Evolutionary conservation across 1,140 invertebrate species (phyloP).

Genomic region (Delia radicum): DNA sequence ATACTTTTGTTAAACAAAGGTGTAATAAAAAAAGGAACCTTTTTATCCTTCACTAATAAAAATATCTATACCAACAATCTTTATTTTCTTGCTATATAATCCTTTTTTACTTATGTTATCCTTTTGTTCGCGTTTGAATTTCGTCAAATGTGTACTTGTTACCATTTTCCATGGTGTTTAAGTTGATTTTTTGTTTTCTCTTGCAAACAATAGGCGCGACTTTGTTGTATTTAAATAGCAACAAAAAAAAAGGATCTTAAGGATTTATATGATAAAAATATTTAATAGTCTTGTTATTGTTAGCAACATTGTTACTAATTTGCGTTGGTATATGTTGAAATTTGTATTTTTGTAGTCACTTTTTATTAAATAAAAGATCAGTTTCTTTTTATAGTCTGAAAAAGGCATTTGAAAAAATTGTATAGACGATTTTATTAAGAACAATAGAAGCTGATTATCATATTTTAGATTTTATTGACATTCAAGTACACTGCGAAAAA

Average conservation of each 20-base stretch:
- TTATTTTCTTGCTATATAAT: slow-evolving; percentile 3
- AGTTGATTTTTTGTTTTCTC: not conserved
- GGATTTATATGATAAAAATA: not conserved
- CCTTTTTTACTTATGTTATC: slow-evolving; percentile 11
- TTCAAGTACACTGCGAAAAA: not conserved
- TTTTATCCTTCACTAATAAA: too few species aligned
- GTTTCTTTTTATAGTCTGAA: not conserved
- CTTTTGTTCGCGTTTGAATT: not conserved
- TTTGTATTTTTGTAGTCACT: not conserved
- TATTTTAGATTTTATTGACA: slow-evolving; percentile 14
- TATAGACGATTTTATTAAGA: not conserved
- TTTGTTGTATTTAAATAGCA: not conserved
- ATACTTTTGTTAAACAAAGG: not conserved
- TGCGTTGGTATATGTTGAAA: not conserved
- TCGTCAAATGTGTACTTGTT: slow-evolving; percentile 14
- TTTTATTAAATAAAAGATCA: not conserved
- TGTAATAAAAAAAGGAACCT: not conserved
- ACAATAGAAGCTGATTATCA: slow-evolving; percentile 2
- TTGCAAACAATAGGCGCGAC: slow-evolving; percentile 14
- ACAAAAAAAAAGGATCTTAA: not conserved
- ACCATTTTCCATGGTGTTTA: not conserved
- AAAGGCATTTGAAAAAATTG: not conserved
- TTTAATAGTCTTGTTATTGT: not conserved
- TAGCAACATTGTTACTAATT: slow-evolving; percentile 14
- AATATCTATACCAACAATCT: not conserved